Base-by-base conservation (phyloP, 2,888 invertebrate species). In the Leptopilina myrica region DNA sequence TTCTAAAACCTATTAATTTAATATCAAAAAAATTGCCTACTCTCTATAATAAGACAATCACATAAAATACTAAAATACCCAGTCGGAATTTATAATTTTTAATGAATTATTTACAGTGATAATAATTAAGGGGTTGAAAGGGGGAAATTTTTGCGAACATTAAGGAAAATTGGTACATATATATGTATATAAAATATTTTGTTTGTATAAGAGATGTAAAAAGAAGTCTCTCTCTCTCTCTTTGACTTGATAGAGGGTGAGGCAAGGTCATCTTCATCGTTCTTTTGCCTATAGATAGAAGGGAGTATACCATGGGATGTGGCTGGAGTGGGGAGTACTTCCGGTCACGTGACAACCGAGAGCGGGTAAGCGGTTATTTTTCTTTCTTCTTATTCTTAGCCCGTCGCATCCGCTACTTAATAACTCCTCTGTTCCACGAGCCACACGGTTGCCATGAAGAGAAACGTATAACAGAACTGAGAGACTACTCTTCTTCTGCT, bases 311-410 rank as follows among this genome's bases (percentile, higher is more conserved):
- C 79, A 33, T 33, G 33, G 33, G 33, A 33, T 33, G 33, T 33
- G 33, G 40, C 59, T 59, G 85, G 85, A 85, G 83, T 86, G 87
- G 84, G 81, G 76, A 77, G 87, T 87, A 90, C 91, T 91, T 91
- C 91, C 91, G 91, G 91, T 91, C 91, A 91, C 91, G 90, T 91
- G 92, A 91, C 89, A 89, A 84, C 84, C 33, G 33, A 33, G 86
- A 82, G 84, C 87, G 87, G 89, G 87, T 88, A 87, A 89, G 86
- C 89, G 89, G 89, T 89, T 89, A 90, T 90, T 90, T 91, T 90
- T 89, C 90, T 90, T 89, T 90, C 89, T 91, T 91, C 89, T 91
- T 91, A 91, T 91, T 91, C 90, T 91, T 90, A 89, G 90, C 89
- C 88, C 87, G 88, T 88, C 89, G 87, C 89, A 88, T 89, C 89